Evolutionary conservation across 2,113 vertebrate genomes (phyloP), one percentile per base, ranked within the genome.

Genomic region (Heliornis fulica): DNA sequence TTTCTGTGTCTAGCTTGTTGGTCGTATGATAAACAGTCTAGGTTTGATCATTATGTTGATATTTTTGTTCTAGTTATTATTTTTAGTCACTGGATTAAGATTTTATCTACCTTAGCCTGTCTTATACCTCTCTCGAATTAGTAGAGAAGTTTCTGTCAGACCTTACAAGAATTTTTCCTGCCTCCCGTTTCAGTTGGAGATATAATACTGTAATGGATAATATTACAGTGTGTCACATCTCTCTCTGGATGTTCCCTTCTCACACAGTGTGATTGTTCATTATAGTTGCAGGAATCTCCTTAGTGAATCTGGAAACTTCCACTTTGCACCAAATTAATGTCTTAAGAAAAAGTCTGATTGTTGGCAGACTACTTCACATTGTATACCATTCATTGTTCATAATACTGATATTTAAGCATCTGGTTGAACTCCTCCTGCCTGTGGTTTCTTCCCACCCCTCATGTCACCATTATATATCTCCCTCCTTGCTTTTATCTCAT

Each of bases 11-110:
- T 77, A 50, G 10, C 38, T 77, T 84, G 64, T 25, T 89, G 63
- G 15, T 65, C 2, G 1, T 64, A 15, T 23, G 25, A 45, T 34
- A 8, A 46, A n/a, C 10, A 31, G 5, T 40, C 29, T 1, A 2
- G 15, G 16, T n/a, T 82, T 82, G 5, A 70, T 88, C 20, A 25
- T n/a, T 77, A 2, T 31, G 25, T 65, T 84, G 32, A 11, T 65
- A 64, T 64, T 51, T 43, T 43, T 36, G 46, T 46, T 46, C 46
- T 51, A 25, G 8, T 12, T 53, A 5, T 53, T 28, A 17, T 14
- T 87, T 60, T 41, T 60, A 60, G 13, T 8, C 7, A 28, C 29
- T 76, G 28, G 17, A 54, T 91, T 53, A 59, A 76, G 25, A 45
- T 11, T 31, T 86, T 54, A 23, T 32, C 16, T 72, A 13, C 36